phyloP scores from a whole-genome alignment of 37 sponge, comb jelly and placozoan species.

The Eunapius fragilis region DNA sequence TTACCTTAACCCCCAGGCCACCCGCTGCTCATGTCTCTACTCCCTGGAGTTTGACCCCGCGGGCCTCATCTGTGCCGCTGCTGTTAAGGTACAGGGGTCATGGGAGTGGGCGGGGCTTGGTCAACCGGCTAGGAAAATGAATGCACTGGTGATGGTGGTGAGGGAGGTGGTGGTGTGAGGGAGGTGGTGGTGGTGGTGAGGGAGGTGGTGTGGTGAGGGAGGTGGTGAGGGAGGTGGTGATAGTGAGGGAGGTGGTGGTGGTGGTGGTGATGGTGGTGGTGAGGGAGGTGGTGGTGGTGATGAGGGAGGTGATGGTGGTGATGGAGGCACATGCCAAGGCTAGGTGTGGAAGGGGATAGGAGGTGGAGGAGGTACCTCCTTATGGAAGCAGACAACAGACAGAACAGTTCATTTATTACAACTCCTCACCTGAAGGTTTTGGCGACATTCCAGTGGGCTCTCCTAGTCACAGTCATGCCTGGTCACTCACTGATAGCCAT shows the following conservation, averaged over 20 bases:
- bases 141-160: background rate
- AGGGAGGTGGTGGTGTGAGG: background rate
- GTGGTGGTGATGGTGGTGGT: background rate
- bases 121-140: too few relatives aligned
- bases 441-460: background rate
- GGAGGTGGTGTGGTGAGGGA: background rate
- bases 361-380: too few relatives aligned
- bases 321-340: too few relatives aligned
- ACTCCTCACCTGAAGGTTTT: background rate
- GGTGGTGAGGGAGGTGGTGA: background rate
- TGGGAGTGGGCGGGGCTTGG: background rate
- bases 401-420: background rate
- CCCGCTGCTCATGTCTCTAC: conserved; percentile 85
- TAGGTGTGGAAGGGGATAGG: too few relatives aligned
- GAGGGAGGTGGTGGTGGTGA: background rate
- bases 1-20: conserved; percentile 90
- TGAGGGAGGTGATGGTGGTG: too few relatives aligned
- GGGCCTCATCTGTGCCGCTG: conserved; percentile 76
- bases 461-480: too few relatives aligned
- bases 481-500: too few relatives aligned
- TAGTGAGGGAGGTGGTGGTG: background rate
- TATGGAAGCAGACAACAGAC: background rate
- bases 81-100: conserved; percentile 52
- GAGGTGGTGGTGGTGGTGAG: background rate
- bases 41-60: conserved; percentile 93